Base-by-base conservation (phyloP, 2,888 invertebrate genomes). In the Trissolcus brochymenae region DNA sequence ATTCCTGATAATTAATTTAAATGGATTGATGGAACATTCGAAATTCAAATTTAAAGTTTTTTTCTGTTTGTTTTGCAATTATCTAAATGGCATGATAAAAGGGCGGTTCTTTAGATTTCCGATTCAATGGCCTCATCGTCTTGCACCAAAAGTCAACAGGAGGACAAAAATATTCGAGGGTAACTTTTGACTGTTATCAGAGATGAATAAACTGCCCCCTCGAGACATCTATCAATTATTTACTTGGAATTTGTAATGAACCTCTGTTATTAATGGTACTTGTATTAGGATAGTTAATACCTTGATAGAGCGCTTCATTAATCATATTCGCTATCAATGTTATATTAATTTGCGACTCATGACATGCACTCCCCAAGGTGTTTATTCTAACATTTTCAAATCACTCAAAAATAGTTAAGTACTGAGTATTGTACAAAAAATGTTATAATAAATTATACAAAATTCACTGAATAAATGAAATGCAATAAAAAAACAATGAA, bases 191-290 rank as follows among this genome's bases (percentile, higher is more conserved):
- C 35, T 49, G 50, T 21, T 55, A 59, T 76, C 55, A n/a, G 51
- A 41, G 19, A 16, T 59, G 51, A 61, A 68, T 68, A 73, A 68
- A 77, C 29, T 35, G 57, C 68, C 68, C 53, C 68, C 50, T 54
- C 16, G 55, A 62, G 64, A 72, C 72, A 64, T 64, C 68, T 77
- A 77, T 77, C 77, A 78, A 74, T 78, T 78, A 78, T 70, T 73
- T 73, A 74, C 70, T 64, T 53, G 40, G 70, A 59, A 78, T 78
- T 74, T 66, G 51, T 74, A 73, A 78, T 70, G 70, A 78, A 57
- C 21, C 46, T 51, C 14, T 13, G 57, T 73, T 78, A 78, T 74
- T 78, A 78, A 78, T 70, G 73, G 51, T 29, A 17, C 50, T 35
- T 6, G 50, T 50, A 62, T 71, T 71, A 56, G 65, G 40, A 51